Base-by-base conservation (phyloP, 2,888 invertebrate species). In the Cybosia mesomella region DNA sequence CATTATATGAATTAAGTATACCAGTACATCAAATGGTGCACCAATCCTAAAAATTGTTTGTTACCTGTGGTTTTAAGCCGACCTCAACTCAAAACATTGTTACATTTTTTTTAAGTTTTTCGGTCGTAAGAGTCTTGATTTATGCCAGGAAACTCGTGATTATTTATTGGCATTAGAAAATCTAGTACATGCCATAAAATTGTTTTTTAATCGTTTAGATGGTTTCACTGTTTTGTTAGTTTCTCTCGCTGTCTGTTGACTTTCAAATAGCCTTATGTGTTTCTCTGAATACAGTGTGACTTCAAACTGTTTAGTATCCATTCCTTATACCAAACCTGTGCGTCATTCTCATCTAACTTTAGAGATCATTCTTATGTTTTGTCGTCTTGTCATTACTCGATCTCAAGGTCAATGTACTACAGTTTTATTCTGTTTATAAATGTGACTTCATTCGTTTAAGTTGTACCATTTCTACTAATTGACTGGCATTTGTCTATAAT, bases 381-480 rank as follows among this genome's bases (percentile, higher is more conserved):
- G 82, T 83, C 72, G 78, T 76, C 71, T 79, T 83, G 83, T 83
- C 83, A 81, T 85, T 82, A 81, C 75, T 70, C 70, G 62, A 77
- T 76, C 76, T 74, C 86, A 86, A 86, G 86, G 86, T 81, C 79
- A 71, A 68, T 67, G 75, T 77, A 70, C 74, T 58, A 73, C 70
- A 65, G 75, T 77, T 79, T 82, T 70, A 79, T 77, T 72, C 79
- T 79, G 78, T 79, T 77, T 82, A 84, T 85, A 87, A 84, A 85
- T 80, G 85, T 87, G 88, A 87, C 83, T 84, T 88, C 88, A 88
- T 81, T 74, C 72, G 65, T 70, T 77, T 74, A 75, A 76, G 73
- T 84, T 83, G 83, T 84, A 80, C 66, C 74, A 83, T 87, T 81
- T 82, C 64, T 75, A 77, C 75, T 82, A 81, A 87, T 85, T 85